Evolutionary conservation across 2,797 vertebrate genomes (phyloP).

Genomic region (Rhinoraja longicauda): DNA sequence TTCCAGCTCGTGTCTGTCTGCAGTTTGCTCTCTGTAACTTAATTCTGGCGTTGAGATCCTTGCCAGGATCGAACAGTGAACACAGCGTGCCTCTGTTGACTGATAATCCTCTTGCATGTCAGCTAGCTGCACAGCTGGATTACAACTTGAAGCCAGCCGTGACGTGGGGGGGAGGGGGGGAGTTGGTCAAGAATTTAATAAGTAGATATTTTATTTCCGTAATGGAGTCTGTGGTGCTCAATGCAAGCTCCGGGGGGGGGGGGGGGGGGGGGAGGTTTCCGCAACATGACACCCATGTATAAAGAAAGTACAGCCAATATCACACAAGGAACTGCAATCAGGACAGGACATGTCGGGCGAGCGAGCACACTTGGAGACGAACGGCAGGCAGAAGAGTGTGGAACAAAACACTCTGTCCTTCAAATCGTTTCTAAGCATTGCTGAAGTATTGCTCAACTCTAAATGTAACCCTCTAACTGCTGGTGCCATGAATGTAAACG

Average conservation of each 20-base stretch:
- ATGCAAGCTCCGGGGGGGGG: neutral
- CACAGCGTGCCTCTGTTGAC: neutral
- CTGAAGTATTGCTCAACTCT: neutral
- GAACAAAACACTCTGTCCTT: neutral
- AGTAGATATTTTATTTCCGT: neutral
- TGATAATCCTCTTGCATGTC: neutral
- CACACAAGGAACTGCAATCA: neutral
- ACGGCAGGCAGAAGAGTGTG: too few species aligned
- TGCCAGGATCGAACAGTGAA: too few species aligned
- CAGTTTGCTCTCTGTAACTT: neutral
- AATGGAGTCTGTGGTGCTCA: neutral
- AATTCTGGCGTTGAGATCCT: neutral
- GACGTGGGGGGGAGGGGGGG: neutral
- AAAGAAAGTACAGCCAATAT: neutral
- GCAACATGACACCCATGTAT: slow-evolving; percentile 5
- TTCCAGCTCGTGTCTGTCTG: neutral
- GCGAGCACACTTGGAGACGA: neutral
- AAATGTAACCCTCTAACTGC: neutral
- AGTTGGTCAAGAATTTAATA: neutral
- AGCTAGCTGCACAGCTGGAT: too few species aligned
- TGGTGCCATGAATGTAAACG: neutral
- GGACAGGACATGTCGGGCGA: slow-evolving; percentile 20
- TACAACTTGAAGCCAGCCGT: neutral
- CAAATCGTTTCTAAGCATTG: neutral
- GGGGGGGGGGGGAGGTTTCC: neutral